Percentiles rank a stretch among this genome's conserved stretches.
Evolutionary conservation across 2,113 vertebrate genomes (phyloP).

Genomic region (Pseudois nayaur): DNA sequence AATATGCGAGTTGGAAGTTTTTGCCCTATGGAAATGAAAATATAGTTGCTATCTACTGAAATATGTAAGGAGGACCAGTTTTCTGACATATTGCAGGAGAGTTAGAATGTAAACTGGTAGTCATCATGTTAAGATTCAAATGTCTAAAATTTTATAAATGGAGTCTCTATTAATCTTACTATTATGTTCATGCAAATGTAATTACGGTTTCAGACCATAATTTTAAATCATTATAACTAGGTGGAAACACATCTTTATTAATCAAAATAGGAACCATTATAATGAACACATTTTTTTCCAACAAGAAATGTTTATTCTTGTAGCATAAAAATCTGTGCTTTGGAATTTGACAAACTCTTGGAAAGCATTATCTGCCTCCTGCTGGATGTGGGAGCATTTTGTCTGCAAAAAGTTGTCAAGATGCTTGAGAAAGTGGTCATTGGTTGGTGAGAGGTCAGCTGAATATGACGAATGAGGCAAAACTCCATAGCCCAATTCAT

Average conservation of each 20-base stretch:
- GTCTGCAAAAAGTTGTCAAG: neutral
- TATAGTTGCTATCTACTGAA: neutral
- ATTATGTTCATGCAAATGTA: neutral
- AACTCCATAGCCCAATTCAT: neutral
- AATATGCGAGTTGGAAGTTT: neutral
- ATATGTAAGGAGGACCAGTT: neutral
- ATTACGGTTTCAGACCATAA: neutral
- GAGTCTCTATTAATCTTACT: neutral
- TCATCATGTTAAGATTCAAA: neutral
- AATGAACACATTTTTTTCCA: neutral
- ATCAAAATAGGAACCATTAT: neutral
- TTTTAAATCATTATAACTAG: neutral
- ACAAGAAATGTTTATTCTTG: neutral
- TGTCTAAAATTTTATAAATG: neutral
- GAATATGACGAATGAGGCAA: neutral
- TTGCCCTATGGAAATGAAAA: neutral
- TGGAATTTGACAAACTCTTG: neutral
- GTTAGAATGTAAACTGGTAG: neutral
- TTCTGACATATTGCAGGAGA: neutral
- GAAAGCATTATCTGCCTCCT: neutral
- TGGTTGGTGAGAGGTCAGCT: neutral
- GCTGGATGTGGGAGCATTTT: neutral
- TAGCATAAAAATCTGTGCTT: neutral
- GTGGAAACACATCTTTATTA: neutral
- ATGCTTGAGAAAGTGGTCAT: neutral